Evolutionary conservation across 2,888 invertebrate species (phyloP), one percentile per base, ranked within the genome.

Genomic region (Agapostemon virescens): DNA sequence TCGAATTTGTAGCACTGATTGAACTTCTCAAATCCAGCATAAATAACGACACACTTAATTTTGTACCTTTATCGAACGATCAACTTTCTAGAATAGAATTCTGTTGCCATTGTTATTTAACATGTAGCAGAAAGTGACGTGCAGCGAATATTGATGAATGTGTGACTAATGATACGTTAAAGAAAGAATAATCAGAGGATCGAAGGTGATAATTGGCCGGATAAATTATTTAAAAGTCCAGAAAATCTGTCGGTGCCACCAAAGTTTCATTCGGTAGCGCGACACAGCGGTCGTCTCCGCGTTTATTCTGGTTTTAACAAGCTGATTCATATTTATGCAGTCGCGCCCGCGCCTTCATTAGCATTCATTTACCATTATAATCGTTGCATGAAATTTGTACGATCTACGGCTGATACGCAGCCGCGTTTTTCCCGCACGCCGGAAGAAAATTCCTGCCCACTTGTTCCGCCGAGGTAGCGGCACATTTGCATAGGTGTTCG

Each of bases 281-380:
- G 33, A 7, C 30, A 26, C 55, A 55, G 15, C n/a, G 61, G 0
- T 1, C 33, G 7, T 33, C 2, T 52, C 26, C 63, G n/a, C 70
- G 70, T 71, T 69, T 49, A 72, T 40, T 40, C 30, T 36, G 15
- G 38, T 17, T 45, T 52, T 58, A 72, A 75, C 69, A 66, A 73
- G 38, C 52, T 81, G 52, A 69, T 76, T 82, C 73, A 73, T 73
- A 76, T 79, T 81, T 82, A 82, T 76, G 45, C 55, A 23, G 15
- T 33, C 38, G 20, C 33, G 26, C 20, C 52, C n/a, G 66, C 11
- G 36, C 64, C 63, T 81, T 81, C 73, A 66, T 82, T 82, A 82
- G 68, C 77, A 82, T 81, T 55, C 72, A 80, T 82, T 80, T 82
- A 76, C 72, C 61, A 80, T 80, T 68, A 73, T 78, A 78, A 80